Conservation (phyloP, 1,140 invertebrate species). For the Eumaeus atala region DNA sequence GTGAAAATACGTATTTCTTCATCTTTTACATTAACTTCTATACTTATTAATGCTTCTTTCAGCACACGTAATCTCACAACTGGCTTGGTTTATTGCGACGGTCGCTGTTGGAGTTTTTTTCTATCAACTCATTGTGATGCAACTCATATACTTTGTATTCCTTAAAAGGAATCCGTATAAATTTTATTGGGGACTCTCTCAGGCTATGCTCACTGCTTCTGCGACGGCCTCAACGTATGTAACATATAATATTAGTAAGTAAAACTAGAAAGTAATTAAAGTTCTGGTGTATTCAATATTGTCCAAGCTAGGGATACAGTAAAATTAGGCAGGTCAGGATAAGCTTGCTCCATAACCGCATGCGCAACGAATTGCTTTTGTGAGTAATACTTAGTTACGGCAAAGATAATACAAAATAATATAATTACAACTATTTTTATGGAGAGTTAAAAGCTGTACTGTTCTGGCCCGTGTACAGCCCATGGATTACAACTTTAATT, state of each 20-base stretch:
- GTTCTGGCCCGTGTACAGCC: too few species aligned
- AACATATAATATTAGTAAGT: constrained; percentile 15
- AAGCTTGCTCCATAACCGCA: too few species aligned
- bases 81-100: constrained; percentile 92
- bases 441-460: too few species aligned
- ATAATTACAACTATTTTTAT: too few species aligned
- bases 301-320: too few species aligned
- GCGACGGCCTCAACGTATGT: constrained; percentile 92
- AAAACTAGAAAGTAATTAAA: constrained; percentile 4
- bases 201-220: constrained; percentile 92
- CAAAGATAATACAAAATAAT: too few species aligned
- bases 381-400: too few species aligned
- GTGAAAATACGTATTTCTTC: too few species aligned
- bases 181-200: constrained; percentile 88
- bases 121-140: constrained; percentile 90
- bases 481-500: too few species aligned
- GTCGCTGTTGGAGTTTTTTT: constrained; percentile 89
- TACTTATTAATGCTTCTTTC: constrained; percentile 26
- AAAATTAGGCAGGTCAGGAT: too few species aligned
- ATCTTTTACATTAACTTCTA: too few species aligned
- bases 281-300: neutral
- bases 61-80: constrained; percentile 85
- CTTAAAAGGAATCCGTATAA: constrained; percentile 91
- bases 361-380: too few species aligned
- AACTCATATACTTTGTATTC: constrained; percentile 87